phyloP scores from a whole-genome alignment of 2,797 vertebrate species.

The Mus minutoides region DNA sequence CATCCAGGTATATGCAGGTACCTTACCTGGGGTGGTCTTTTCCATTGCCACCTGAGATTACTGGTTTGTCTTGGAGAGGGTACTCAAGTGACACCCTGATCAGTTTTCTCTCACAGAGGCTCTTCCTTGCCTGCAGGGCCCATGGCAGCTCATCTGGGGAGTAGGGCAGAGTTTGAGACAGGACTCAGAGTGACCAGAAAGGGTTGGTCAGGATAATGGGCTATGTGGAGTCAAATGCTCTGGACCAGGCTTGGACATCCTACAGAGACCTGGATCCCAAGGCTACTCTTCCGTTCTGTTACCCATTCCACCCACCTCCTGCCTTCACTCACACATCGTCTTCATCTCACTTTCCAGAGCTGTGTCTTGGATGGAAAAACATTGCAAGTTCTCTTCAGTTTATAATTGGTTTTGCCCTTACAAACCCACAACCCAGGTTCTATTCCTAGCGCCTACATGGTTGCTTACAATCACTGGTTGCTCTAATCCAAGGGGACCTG shows the following conservation, averaged over 20 bases:
- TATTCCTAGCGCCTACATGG: background rate
- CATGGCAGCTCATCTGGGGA: background rate
- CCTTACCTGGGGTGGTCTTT: background rate
- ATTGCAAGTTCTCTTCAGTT: no score
- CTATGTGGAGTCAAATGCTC: background rate
- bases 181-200: no score
- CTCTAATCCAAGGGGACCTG: background rate
- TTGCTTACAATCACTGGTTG: background rate
- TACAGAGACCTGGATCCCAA: background rate
- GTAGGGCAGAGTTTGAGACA: background rate
- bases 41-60: background rate
- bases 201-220: no score
- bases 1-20: rapidly evolving
- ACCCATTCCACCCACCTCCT: background rate
- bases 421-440: background rate
- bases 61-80: background rate
- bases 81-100: no score
- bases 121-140: background rate
- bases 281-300: background rate
- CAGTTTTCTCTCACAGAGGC: background rate
- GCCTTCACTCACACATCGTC: no score
- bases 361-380: background rate
- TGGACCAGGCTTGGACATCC: rapidly evolving
- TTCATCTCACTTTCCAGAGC: background rate
- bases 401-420: background rate